A percentile compares a stretch with the other conserved stretches of the same genome.
phyloP scores from a whole-genome alignment of 1,140 invertebrate species.

The Homalodisca vitripennis region DNA sequence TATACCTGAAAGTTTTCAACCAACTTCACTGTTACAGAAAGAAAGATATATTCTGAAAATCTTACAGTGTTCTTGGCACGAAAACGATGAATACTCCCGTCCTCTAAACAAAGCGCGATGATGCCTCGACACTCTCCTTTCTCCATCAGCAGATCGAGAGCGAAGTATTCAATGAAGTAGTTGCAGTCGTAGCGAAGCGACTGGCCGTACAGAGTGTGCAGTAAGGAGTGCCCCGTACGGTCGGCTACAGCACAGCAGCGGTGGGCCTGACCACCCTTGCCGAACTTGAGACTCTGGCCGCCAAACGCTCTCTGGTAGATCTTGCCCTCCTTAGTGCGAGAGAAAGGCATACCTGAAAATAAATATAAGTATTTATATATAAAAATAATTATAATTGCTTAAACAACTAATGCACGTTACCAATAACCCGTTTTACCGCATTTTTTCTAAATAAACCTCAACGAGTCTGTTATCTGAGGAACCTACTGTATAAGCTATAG shows the following conservation, averaged over 20 bases:
- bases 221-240: constrained; percentile 74
- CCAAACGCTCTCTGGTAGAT: constrained; percentile 93
- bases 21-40: neutral
- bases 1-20: too few species aligned
- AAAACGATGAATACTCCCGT: constrained; percentile 77
- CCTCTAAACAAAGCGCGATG: constrained; percentile 73
- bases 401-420: too few species aligned
- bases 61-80: constrained; percentile 69
- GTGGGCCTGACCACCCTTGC: constrained; percentile 85
- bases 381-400: too few species aligned
- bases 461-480: too few species aligned
- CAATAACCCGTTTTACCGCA: too few species aligned
- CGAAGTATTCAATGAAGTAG: constrained; percentile 85
- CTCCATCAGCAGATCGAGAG: constrained; percentile 78
- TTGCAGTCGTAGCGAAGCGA: constrained; percentile 74
- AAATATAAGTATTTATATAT: neutral
- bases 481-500: too few species aligned
- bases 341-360: constrained; percentile 33
- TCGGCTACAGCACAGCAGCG: constrained; percentile 36
- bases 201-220: constrained; percentile 82
- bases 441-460: too few species aligned
- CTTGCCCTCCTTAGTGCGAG: constrained; percentile 54
- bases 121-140: constrained; percentile 68
- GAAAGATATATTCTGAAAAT: neutral
- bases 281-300: constrained; percentile 82